phyloP scores from a whole-genome alignment of 2,113 vertebrate genomes.

The Salvelinus sp. region DNA sequence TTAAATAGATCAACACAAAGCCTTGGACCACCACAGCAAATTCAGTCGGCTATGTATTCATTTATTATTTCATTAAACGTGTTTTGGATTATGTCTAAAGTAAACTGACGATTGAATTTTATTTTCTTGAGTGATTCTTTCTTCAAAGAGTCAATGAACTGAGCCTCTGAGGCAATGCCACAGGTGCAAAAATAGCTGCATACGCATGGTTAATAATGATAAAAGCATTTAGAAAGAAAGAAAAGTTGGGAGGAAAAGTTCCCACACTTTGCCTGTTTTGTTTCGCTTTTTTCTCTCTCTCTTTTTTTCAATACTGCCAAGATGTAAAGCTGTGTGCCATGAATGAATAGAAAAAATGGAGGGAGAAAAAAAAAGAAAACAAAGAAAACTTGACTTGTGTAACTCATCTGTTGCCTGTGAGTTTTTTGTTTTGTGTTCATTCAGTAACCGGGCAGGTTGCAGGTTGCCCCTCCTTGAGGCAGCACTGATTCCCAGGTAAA shows the following conservation, averaged over 20 bases:
- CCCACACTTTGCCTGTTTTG: conserved; percentile 65
- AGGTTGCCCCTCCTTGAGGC: conserved; percentile 68
- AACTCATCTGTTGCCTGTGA: conserved; percentile 70
- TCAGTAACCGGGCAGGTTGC: conserved; percentile 58
- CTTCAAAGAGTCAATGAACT: conserved; percentile 47
- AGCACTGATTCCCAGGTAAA: conserved; percentile 69
- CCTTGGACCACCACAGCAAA: not conserved
- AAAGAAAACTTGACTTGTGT: conserved; percentile 74
- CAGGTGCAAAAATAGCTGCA: conserved; percentile 75
- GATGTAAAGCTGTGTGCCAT: conserved; percentile 70
- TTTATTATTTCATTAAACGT: conserved; percentile 44
- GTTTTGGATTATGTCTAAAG: conserved; percentile 39
- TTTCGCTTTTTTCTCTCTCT: conserved; percentile 51
- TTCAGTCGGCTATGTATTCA: not conserved
- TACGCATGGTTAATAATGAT: conserved; percentile 72
- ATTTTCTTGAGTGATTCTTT: conserved; percentile 39
- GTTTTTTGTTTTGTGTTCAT: conserved; percentile 70
- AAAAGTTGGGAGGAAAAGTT: conserved; percentile 70
- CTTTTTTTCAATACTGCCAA: conserved; percentile 51
- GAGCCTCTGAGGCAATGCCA: conserved; percentile 62
- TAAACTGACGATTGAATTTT: conserved; percentile 10
- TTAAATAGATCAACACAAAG: not conserved
- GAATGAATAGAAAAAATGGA: conserved; percentile 56
- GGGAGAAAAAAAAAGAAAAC: conserved; percentile 19
- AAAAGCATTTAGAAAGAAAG: conserved; percentile 69